Evolutionary conservation across 2,113 vertebrate genomes (phyloP).

Genomic region (Bubalus kerabau): DNA sequence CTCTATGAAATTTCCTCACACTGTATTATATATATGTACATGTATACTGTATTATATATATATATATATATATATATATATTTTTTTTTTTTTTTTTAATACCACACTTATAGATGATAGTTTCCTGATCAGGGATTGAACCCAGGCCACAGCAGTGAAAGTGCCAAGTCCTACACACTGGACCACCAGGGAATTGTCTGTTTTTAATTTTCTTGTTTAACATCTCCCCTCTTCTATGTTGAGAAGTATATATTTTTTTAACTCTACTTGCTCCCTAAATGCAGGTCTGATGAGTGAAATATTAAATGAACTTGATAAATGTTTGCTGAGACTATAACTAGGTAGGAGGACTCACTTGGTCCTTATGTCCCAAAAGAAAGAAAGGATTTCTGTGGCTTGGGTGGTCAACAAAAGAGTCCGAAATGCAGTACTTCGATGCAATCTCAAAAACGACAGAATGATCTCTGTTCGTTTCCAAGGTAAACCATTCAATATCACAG

Average conservation of each 20-base stretch:
- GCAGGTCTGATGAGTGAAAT: background rate
- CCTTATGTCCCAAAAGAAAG: background rate
- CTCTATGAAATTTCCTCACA: background rate
- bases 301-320: background rate
- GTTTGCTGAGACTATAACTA: background rate
- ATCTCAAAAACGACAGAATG: too few relatives aligned
- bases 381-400: background rate
- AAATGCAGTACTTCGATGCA: too few relatives aligned
- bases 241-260: background rate
- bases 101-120: background rate
- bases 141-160: background rate
- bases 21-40: background rate
- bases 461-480: too few relatives aligned
- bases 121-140: background rate
- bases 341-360: background rate
- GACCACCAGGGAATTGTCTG: background rate
- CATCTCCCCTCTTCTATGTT: background rate
- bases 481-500: too few relatives aligned
- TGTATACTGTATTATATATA: background rate
- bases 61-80: background rate
- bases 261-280: background rate
- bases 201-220: background rate
- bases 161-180: background rate
- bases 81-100: background rate
- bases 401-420: background rate